These are phyloP conservation scores for Epicauta chinensis DNA, from an alignment of 1,140 invertebrate genomes.

Conservation along the genomic window DNA sequence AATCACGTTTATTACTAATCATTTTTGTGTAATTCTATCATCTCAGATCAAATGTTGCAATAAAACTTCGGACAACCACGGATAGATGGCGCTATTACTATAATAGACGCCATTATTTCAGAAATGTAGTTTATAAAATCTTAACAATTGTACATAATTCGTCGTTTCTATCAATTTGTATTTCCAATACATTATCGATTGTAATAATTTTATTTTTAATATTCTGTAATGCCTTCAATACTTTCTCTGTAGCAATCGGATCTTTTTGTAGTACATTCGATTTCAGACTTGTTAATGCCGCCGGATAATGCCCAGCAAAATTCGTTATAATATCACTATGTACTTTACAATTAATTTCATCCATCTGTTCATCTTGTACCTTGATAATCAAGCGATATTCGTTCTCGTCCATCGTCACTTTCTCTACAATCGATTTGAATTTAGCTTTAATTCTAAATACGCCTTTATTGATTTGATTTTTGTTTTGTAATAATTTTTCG, in stretches of 20 bases:
- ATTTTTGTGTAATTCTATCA: too few species aligned
- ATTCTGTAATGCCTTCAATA: conserved; percentile 8
- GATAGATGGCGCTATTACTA: too few species aligned
- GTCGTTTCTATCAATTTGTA: too few species aligned
- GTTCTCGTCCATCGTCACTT: conserved; percentile 22
- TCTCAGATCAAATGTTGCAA: too few species aligned
- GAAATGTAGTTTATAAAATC: too few species aligned
- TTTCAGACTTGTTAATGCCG: conserved; percentile 22
- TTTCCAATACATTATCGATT: too few species aligned
- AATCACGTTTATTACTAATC: too few species aligned
- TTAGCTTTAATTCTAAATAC: conserved; percentile 32
- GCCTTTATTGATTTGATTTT: conserved; percentile 2
- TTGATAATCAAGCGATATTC: conserved; percentile 25
- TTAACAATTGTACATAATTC: too few species aligned
- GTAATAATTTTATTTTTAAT: too few species aligned
- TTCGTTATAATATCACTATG: conserved; percentile 25
- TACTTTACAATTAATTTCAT: conserved; percentile 16
- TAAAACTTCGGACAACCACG: too few species aligned
- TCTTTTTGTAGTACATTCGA: conserved; percentile 17
- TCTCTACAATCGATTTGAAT: conserved; percentile 30
- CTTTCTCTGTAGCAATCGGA: conserved; percentile 17
- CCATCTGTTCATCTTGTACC: conserved; percentile 24
- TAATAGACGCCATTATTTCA: too few species aligned
- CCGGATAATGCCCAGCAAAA: conserved; percentile 15
- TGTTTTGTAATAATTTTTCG: conserved; percentile 9